Conservation (phyloP, 2,797 vertebrate genomes). For the Botia almorhae region DNA sequence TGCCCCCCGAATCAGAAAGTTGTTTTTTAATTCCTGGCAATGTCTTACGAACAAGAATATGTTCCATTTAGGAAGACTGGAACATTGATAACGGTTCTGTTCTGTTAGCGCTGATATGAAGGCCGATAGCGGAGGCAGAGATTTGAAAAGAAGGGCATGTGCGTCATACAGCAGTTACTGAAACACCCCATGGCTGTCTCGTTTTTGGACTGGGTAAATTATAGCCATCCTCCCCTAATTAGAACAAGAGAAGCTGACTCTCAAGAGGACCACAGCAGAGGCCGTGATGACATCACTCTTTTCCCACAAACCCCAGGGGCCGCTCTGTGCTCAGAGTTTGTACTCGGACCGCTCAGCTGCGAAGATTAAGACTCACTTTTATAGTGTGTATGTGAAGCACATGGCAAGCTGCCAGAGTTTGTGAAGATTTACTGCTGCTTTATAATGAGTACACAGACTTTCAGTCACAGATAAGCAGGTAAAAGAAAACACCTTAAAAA, state of each 20-base stretch:
- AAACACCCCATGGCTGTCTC: conserved; percentile 44
- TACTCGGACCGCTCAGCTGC: conserved; percentile 32
- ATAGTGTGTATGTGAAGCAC: conserved; percentile 23
- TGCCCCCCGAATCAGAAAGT: conserved; percentile 8
- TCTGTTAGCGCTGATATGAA: conserved; percentile 1
- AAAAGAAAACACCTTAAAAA: background rate
- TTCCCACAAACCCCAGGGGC: conserved; percentile 56
- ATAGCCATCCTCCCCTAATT: conserved; percentile 56
- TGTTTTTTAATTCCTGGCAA: conserved; percentile 13
- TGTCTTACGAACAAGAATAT: background rate
- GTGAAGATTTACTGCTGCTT: conserved; percentile 31
- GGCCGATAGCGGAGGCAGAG: conserved; percentile 1
- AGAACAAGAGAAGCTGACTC: conserved; percentile 55
- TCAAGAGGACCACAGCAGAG: conserved; percentile 40
- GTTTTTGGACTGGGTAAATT: conserved; percentile 53
- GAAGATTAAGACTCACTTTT: conserved; percentile 29
- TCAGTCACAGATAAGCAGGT: background rate
- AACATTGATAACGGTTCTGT: conserved; percentile 14
- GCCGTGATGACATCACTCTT: conserved; percentile 53
- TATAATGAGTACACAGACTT: conserved; percentile 10
- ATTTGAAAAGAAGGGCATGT: conserved; percentile 26
- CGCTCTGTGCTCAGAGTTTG: conserved; percentile 10
- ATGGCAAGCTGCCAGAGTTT: conserved; percentile 15
- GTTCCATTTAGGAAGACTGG: background rate
- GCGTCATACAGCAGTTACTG: conserved; percentile 32